These are phyloP conservation scores for Drosophila formosana DNA, from an alignment of 2,888 invertebrate species.

Conservation along the genomic window DNA sequence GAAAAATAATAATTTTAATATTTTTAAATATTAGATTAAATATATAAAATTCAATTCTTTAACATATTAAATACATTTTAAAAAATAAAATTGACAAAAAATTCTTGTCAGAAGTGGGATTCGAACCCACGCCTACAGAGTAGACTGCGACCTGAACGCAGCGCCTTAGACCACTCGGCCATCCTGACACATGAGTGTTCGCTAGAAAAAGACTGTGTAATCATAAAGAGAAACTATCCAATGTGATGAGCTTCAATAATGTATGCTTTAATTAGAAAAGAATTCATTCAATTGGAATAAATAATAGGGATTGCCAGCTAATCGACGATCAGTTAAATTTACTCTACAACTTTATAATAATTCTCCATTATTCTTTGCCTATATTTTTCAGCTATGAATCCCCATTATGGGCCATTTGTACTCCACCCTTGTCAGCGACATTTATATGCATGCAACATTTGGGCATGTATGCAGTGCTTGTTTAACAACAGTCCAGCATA, in stretches of 20 bases:
- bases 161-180: too few relatives aligned
- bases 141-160: too few relatives aligned
- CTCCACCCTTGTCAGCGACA: slow-evolving; percentile 36
- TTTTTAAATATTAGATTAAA: too few relatives aligned
- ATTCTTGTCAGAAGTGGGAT: slow-evolving; percentile 1
- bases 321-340: not conserved
- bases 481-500: slow-evolving; percentile 27
- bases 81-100: not conserved
- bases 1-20: too few relatives aligned
- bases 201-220: not conserved
- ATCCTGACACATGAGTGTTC: not conserved
- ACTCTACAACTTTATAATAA: not conserved
- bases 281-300: not conserved
- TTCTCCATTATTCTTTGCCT: not conserved
- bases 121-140: too few relatives aligned
- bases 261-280: not conserved
- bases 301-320: not conserved
- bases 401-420: not conserved
- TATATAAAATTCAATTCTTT: too few relatives aligned
- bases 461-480: slow-evolving; percentile 1
- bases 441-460: not conserved
- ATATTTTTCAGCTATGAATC: slow-evolving; percentile 2
- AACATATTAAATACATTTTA: not conserved
- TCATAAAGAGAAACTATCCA: not conserved
- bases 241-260: not conserved